Conservation (phyloP, 1,140 invertebrate species). For the Drosophila navojoa region DNA sequence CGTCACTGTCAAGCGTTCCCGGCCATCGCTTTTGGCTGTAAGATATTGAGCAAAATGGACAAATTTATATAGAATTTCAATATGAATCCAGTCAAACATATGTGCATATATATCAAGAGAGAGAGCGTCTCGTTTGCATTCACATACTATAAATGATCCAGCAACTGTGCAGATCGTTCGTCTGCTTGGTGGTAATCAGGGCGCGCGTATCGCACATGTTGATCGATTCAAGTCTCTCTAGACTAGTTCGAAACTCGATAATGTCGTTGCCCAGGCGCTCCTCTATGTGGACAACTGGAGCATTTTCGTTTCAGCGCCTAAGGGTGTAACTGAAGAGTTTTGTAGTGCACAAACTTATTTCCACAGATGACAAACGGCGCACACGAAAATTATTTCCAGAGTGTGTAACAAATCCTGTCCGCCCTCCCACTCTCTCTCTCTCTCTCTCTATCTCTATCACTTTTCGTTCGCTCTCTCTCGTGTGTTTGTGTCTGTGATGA, state of each 20-base stretch:
- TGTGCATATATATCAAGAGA: not conserved
- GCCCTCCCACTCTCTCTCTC: constrained; percentile 16
- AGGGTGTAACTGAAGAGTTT: not conserved
- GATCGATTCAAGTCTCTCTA: constrained; percentile 3
- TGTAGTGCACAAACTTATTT: no score
- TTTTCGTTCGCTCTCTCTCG: constrained; percentile 5
- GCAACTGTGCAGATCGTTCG: constrained; percentile 77
- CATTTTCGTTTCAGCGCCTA: no score
- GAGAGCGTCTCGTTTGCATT: no score
- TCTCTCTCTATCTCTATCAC: not conserved
- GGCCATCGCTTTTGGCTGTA: constrained; percentile 81
- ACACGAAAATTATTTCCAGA: not conserved
- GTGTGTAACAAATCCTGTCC: constrained; percentile 45
- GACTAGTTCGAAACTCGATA: not conserved
- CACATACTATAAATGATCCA: constrained; percentile 82
- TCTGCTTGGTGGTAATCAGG: constrained; percentile 70
- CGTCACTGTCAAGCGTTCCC: constrained; percentile 77
- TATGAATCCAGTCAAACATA: not conserved
- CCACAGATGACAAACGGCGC: no score
- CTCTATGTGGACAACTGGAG: constrained; percentile 5
- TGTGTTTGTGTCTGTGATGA: constrained; percentile 43
- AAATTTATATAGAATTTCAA: not conserved
- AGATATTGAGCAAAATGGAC: not conserved
- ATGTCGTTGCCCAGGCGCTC: not conserved
- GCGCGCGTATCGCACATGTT: constrained; percentile 78